These are phyloP conservation scores for Muscidifurax raptorellus DNA, from an alignment of 1,140 invertebrate genomes.

Conservation along the genomic window DNA sequence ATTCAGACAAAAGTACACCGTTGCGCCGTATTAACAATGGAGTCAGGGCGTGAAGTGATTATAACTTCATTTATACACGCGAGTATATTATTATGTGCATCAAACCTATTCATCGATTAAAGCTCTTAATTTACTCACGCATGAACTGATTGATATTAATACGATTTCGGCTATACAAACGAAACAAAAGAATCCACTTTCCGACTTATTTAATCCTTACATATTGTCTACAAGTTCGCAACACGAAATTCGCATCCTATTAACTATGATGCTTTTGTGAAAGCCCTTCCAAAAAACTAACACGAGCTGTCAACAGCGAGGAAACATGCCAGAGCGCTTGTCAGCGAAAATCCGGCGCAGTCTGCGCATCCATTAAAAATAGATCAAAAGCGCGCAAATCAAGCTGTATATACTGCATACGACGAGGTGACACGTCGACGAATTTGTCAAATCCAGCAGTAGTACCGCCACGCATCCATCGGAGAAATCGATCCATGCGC, in stretches of 20 bases:
- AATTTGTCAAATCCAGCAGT: neutral
- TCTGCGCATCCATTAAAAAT: neutral
- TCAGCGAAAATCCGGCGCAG: too few species aligned
- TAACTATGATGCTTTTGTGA: too few species aligned
- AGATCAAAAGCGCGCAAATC: neutral
- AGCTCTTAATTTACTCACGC: constrained; percentile 26
- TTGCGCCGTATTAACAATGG: neutral
- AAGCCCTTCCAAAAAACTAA: too few species aligned
- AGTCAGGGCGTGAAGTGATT: neutral
- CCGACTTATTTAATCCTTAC: too few species aligned
- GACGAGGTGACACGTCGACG: neutral
- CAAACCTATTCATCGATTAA: constrained; percentile 5
- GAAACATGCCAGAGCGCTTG: too few species aligned
- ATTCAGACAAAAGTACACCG: neutral
- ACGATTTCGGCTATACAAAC: neutral
- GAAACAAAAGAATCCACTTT: too few species aligned
- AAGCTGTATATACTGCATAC: neutral
- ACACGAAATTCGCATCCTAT: too few species aligned
- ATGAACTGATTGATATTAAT: constrained; percentile 24
- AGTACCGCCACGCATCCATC: neutral
- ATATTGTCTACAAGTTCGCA: too few species aligned
- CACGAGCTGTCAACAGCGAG: too few species aligned
- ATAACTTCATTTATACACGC: constrained; percentile 5
- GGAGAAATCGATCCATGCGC: neutral
- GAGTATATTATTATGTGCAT: neutral